Evolutionary conservation across 2,797 vertebrate species (phyloP).

Genomic region (Centroberyx gerrardi): DNA sequence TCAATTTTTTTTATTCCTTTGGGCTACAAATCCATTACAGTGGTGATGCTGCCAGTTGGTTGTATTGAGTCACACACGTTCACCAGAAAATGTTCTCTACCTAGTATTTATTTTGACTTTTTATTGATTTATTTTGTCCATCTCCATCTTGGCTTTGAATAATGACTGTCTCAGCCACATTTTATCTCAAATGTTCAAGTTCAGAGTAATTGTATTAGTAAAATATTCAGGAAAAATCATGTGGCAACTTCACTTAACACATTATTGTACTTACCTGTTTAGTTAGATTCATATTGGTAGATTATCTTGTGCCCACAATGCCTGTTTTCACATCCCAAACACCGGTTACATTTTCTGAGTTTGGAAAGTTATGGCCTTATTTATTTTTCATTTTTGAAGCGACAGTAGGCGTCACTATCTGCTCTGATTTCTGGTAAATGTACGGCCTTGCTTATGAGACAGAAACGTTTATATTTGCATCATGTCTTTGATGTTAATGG

Average conservation of each 20-base stretch:
- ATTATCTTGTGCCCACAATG: background rate
- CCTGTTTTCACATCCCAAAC: background rate
- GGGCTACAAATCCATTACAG: slow-evolving; percentile 13
- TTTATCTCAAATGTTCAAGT: slow-evolving; percentile 7
- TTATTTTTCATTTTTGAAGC: slow-evolving; percentile 37
- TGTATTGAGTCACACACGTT: slow-evolving; percentile 6
- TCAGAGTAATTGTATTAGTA: slow-evolving; percentile 20
- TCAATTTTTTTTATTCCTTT: slow-evolving; percentile 7
- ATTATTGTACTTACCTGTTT: background rate
- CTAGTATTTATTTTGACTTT: background rate
- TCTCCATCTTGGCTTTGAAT: background rate
- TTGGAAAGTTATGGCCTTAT: slow-evolving; percentile 46
- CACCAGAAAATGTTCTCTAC: too few relatives aligned
- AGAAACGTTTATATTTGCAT: slow-evolving; percentile 56
- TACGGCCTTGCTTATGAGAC: slow-evolving; percentile 24
- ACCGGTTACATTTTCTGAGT: background rate
- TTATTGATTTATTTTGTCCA: background rate
- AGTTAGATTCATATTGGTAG: background rate
- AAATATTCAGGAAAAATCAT: background rate
- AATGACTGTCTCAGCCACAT: background rate
- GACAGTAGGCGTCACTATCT: slow-evolving; percentile 12
- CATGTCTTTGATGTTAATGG: slow-evolving; percentile 42
- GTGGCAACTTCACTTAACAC: background rate
- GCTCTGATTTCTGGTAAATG: slow-evolving; percentile 25
- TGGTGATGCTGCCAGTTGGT: slow-evolving; percentile 20